Base-by-base conservation (phyloP, 2,113 vertebrate species). In the Gallinago paraguaiae region DNA sequence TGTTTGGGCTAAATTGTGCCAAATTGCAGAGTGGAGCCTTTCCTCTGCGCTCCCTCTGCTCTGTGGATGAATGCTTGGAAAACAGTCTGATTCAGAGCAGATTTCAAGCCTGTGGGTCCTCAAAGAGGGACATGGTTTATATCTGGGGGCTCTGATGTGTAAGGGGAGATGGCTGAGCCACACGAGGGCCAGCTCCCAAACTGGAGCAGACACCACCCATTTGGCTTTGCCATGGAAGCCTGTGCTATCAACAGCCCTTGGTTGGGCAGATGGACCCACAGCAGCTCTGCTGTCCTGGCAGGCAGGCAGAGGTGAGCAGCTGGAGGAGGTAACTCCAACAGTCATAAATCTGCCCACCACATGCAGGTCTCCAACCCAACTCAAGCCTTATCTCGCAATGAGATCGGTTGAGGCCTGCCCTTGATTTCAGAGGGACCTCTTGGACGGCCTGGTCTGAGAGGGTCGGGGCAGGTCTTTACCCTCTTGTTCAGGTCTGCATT, bases 301-400 rank as follows among this genome's bases (percentile, higher is more conserved):
- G 31, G 37, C 43, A 33, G 30, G 28, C 22, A 46, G 64, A 37
- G 37, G 24, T 4, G 46, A 77, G 39, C 53, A 76, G 17, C 61
- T 82, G 77, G 31, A 92, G 17, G 39, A 71, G 30, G 22, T 13
- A 54, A 50, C 24, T 12, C 20, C 59, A 30, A 9, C 23, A 54
- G 7, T 10, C n/a, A 13, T 35, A 37, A 37, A 6, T 35, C 15
- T 54, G 11, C 17, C 61, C 1, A 3, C 30, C 27, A 23, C 74
- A 35, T 3, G 16, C 37, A 51, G 0, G 0, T 61, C 74, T 60
- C n/a, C 43, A 80, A 28, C 1, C 0, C 6, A 56, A 50, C 63
- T 51, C 35, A 56, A 51, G 13, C 8, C 33, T 68, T 28, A 33
- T 11, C 30, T 57, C 1, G 0, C 56, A 31, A 6, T 2, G 13